Percentiles rank a stretch among this genome's conserved stretches.
Evolutionary conservation across 2,797 vertebrate genomes (phyloP).

Genomic region (Cynopterus sphinx): DNA sequence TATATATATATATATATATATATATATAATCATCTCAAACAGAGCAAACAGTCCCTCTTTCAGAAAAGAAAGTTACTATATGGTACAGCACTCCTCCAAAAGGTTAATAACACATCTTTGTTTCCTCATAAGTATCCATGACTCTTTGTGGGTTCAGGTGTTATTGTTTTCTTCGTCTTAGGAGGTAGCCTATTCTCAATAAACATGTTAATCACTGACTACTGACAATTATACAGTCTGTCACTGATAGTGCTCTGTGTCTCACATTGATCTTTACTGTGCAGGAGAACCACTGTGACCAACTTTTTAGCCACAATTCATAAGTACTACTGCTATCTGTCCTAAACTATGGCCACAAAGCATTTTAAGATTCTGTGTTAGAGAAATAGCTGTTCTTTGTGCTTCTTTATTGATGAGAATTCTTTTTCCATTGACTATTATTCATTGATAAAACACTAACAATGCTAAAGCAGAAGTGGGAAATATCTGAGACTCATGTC

Average conservation of each 20-base stretch:
- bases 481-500: neutral
- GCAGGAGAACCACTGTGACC: neutral
- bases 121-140: neutral
- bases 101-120: neutral
- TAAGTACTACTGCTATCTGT: neutral
- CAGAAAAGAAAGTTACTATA: neutral
- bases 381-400: conserved; percentile 8
- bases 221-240: conserved; percentile 12
- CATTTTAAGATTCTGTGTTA: conserved; percentile 23
- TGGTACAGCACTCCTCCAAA: neutral
- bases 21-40: neutral
- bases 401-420: conserved; percentile 4
- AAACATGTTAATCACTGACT: conserved; percentile 59
- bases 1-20: too few relatives aligned
- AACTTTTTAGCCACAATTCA: conserved; percentile 49
- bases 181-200: neutral
- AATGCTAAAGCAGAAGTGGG: neutral
- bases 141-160: neutral
- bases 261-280: conserved; percentile 24
- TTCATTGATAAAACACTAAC: neutral
- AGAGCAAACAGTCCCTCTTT: neutral
- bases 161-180: neutral
- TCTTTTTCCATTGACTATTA: neutral
- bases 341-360: conserved; percentile 43
- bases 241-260: conserved; percentile 34